These are phyloP conservation scores for Vespertilio murinus DNA, from an alignment of 2,797 vertebrate genomes.

Conservation along the genomic window DNA sequence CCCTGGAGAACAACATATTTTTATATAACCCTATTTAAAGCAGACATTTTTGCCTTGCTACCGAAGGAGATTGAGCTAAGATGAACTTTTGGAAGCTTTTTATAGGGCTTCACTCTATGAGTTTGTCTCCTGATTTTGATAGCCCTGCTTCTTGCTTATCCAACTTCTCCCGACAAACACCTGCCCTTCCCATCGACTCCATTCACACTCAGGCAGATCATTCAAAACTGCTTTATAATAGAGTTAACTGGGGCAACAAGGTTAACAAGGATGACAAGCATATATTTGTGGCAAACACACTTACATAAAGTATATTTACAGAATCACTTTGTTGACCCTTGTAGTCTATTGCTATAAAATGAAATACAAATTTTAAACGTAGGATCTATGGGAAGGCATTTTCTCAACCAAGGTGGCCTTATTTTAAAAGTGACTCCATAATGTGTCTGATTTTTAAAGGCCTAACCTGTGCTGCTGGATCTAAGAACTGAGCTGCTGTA, in stretches of 20 bases:
- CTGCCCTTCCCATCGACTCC: neutral
- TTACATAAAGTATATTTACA: neutral
- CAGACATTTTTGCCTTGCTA: neutral
- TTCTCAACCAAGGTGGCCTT: neutral
- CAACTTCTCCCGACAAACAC: neutral
- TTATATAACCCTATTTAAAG: neutral
- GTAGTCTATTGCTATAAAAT: neutral
- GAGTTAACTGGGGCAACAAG: neutral
- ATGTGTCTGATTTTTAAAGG: neutral
- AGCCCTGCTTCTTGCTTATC: neutral
- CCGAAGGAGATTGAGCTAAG: neutral
- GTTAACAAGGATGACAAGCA: neutral
- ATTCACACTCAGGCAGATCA: neutral
- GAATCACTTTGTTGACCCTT: neutral
- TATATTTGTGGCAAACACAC: neutral
- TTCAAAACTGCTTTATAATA: neutral
- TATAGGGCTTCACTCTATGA: neutral
- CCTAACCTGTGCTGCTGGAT: neutral
- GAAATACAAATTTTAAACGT: neutral
- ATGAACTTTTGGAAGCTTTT: neutral
- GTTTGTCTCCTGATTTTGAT: neutral
- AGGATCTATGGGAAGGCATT: neutral
- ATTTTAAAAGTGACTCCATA: neutral
- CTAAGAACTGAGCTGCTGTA: neutral
- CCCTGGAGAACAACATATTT: neutral